phyloP scores from a whole-genome alignment of 2,888 invertebrate genomes.

The Falcaria lacertinaria region DNA sequence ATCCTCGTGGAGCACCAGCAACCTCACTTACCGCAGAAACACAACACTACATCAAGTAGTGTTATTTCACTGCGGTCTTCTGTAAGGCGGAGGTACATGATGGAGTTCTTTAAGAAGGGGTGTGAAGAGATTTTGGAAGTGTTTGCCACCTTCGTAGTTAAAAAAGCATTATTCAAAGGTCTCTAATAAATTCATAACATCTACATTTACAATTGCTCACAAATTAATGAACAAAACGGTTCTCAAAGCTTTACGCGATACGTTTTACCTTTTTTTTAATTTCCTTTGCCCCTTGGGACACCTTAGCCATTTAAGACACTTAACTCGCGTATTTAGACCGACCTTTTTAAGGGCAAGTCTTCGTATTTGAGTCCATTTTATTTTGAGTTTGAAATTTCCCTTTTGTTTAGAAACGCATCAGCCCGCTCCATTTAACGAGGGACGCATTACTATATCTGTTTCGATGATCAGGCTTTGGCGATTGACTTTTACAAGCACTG shows the following conservation, averaged over 20 bases:
- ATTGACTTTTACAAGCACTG: not conserved
- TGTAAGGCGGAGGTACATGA: too few relatives aligned
- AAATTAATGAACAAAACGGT: not conserved
- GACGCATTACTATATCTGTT: conserved; percentile 20
- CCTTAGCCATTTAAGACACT: conserved; percentile 1
- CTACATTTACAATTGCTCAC: not conserved
- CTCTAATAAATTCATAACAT: not conserved
- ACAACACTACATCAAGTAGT: too few relatives aligned
- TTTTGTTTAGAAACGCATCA: conserved; percentile 15
- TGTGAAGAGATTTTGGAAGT: too few relatives aligned
- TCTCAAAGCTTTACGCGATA: not conserved
- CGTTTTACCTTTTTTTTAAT: not conserved
- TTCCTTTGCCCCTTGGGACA: not conserved
- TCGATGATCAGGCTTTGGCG: conserved; percentile 2
- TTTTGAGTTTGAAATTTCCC: conserved; percentile 11
- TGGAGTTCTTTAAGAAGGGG: too few relatives aligned
- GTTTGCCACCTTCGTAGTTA: too few relatives aligned
- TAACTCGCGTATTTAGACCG: not conserved
- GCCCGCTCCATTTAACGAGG: conserved; percentile 15
- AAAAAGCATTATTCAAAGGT: not conserved
- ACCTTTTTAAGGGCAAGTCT: not conserved
- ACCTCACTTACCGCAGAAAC: too few relatives aligned
- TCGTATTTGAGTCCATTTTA: not conserved
- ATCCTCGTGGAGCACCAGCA: too few relatives aligned
- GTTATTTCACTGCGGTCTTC: too few relatives aligned